Base-by-base conservation (phyloP, 2,113 vertebrate genomes). In the Rhipidura dahli region DNA sequence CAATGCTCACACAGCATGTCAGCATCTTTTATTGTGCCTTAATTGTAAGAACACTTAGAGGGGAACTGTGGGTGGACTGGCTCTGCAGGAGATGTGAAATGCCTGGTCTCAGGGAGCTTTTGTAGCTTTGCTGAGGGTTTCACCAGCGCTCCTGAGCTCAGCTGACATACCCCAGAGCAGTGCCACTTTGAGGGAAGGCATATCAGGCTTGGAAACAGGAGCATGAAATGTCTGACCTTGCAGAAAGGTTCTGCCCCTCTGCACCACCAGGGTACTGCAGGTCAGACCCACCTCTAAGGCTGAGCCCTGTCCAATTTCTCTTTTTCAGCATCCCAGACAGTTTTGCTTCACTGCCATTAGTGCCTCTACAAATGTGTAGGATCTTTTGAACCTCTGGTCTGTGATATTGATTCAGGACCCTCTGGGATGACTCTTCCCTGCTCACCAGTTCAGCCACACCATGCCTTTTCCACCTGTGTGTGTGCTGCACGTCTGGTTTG, bases 1-100 rank as follows among this genome's bases (percentile, higher is more conserved):
- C 96, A 97, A 97, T 98, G 97, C 97, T 98, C 95, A 96, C 72
- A 84, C 92, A 97, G 95, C 95, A 91, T 93, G 94, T 95, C 85
- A 97, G 86, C 93, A 95, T 96, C 96, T 95, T 98, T 98, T 96
- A 95, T 94, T 85, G 87, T 96, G 88, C 91, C 79, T 96, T 97
- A 95, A 33, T 68, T 93, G 76, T 80, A 23, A 42, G 83, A 75
- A 37, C 68, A 15, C 84, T 86, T 84, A 8, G 31, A 79, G 66
- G 22, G 45, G 15, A 88, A 26, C 33, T 28, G 57, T 47, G 66
- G 17, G 42, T 20, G 40, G n/a, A 33, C 10, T 21, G 59, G 22
- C 59, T 47, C 12, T 54, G 49, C 27, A 63, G 70, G 42, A 49
- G 57, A 57, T 28, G 24, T 19, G 11, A 53, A 76, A 33, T 73